Conservation (phyloP, 2,113 vertebrate species). For the Mobula hypostoma region DNA sequence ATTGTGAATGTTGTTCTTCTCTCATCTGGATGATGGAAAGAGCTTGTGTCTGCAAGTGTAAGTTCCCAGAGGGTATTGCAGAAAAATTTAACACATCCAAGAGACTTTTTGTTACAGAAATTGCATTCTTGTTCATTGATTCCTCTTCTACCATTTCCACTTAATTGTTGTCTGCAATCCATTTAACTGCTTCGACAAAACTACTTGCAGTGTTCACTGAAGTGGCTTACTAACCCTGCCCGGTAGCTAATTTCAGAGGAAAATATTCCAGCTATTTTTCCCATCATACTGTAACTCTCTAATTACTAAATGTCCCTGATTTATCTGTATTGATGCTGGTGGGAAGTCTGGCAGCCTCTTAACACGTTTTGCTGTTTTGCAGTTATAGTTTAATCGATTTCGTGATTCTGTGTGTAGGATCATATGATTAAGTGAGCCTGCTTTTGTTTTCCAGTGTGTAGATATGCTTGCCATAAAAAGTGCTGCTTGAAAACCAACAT, state of each 20-base stretch:
- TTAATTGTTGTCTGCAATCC: neutral
- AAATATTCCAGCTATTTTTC: neutral
- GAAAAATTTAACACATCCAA: neutral
- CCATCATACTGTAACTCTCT: neutral
- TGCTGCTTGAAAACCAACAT: slow-evolving; percentile 86
- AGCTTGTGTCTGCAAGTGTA: slow-evolving; percentile 93
- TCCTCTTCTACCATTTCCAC: neutral
- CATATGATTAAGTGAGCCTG: neutral
- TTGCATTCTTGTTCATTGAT: neutral
- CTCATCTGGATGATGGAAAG: slow-evolving; percentile 99
- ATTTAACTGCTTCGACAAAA: neutral
- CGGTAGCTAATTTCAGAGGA: neutral
- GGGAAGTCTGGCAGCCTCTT: neutral
- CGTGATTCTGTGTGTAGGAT: neutral
- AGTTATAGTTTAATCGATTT: neutral
- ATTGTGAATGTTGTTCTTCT: slow-evolving; percentile 94
- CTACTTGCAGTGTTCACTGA: neutral
- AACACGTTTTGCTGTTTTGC: neutral
- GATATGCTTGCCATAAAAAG: slow-evolving; percentile 93
- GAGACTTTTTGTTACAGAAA: neutral
- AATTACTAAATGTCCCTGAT: neutral
- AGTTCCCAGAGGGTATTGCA: slow-evolving; percentile 49
- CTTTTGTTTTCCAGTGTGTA: slow-evolving; percentile 76
- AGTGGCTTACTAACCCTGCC: neutral
- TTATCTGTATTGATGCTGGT: neutral